These are phyloP conservation scores for Euclidia mi DNA, from an alignment of 2,888 invertebrate species.

Conservation along the genomic window DNA sequence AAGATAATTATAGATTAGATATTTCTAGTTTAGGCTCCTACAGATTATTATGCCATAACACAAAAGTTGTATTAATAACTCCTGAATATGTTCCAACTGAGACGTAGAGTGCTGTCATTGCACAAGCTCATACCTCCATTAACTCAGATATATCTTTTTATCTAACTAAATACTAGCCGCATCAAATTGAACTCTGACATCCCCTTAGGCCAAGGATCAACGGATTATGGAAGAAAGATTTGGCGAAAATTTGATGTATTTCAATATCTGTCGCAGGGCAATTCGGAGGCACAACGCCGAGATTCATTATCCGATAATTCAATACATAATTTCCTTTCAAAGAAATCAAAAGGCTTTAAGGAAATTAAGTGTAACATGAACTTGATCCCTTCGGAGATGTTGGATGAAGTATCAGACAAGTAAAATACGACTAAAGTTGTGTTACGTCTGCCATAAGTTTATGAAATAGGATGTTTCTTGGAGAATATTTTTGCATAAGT, in stretches of 20 bases:
- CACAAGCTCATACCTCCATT: too few species aligned
- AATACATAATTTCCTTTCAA: slow-evolving; percentile 41
- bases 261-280: neutral
- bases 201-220: too few species aligned
- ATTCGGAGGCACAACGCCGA: neutral
- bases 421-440: slow-evolving; percentile 21
- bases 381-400: slow-evolving; percentile 25
- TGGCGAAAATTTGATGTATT: neutral
- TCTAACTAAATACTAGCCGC: too few species aligned
- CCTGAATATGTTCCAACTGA: too few species aligned
- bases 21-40: too few species aligned
- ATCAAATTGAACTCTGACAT: too few species aligned
- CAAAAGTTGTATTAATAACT: too few species aligned
- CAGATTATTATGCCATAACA: too few species aligned
- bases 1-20: too few species aligned
- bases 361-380: slow-evolving; percentile 30
- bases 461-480: neutral
- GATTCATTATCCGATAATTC: slow-evolving; percentile 34
- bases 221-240: neutral
- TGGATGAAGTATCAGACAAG: slow-evolving; percentile 8
- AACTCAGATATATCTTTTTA: too few species aligned
- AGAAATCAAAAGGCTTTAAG: slow-evolving; percentile 38
- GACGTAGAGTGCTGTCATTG: too few species aligned
- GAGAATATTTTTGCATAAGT: neutral
- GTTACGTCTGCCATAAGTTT: slow-evolving; percentile 1